Conservation (phyloP, 2,797 vertebrate species). For the Oreochromis grahami region DNA sequence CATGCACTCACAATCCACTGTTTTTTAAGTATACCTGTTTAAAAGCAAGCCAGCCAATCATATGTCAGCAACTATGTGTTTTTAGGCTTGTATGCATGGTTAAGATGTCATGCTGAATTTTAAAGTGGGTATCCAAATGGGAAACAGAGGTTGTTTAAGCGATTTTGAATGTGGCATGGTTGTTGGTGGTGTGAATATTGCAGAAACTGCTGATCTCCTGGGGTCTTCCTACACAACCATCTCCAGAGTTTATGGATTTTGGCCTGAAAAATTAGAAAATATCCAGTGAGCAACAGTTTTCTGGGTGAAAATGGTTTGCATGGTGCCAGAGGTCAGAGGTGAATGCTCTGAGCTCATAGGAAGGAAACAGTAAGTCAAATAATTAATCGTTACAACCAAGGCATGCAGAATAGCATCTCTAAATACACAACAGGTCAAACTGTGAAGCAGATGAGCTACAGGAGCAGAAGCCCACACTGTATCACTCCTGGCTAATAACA, state of each 20-base stretch:
- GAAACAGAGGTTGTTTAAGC: neutral
- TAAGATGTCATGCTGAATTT: neutral
- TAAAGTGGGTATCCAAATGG: neutral
- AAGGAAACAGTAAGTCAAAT: neutral
- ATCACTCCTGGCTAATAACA: neutral
- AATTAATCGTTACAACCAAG: neutral
- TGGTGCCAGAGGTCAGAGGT: neutral
- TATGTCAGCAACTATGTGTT: neutral
- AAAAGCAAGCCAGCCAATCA: neutral
- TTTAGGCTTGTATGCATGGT: neutral
- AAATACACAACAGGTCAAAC: neutral
- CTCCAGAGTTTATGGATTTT: neutral
- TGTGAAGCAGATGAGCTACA: neutral
- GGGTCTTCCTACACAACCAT: neutral
- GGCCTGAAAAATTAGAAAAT: neutral
- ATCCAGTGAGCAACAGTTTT: neutral
- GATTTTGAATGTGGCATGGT: neutral
- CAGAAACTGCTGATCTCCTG: neutral
- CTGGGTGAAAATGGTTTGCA: neutral
- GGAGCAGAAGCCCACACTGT: neutral
- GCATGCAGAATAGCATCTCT: neutral
- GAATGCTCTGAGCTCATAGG: neutral
- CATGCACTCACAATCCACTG: neutral
- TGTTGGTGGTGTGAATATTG: neutral
- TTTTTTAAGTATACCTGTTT: neutral